Evolutionary conservation across 1,140 invertebrate genomes (phyloP).

Genomic region (Vollenhovia emeryi): DNA sequence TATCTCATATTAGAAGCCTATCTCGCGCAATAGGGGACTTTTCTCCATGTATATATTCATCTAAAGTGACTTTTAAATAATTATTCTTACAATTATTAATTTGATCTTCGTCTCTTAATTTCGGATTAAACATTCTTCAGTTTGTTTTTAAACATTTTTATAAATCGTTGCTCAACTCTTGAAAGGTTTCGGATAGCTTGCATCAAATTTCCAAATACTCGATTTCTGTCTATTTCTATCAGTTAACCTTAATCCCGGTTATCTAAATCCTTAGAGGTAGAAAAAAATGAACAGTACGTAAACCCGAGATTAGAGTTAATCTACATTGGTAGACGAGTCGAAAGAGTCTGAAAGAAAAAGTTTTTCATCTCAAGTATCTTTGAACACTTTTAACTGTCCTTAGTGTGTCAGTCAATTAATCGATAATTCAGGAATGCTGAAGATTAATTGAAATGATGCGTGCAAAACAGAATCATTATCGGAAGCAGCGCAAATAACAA

Average conservation of each 20-base stretch:
- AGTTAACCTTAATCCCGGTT: no score
- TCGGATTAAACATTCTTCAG: not conserved
- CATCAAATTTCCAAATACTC: not conserved
- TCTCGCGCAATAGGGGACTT: no score
- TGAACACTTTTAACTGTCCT: not conserved
- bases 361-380: not conserved
- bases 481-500: slow-evolving; percentile 17
- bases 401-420: not conserved
- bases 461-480: slow-evolving; percentile 19
- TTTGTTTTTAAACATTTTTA: not conserved
- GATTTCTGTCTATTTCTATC: no score
- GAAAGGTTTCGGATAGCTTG: not conserved
- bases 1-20: no score
- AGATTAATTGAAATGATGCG: not conserved
- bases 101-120: not conserved
- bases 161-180: not conserved
- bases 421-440: slow-evolving; percentile 2
- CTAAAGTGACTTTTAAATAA: not conserved
- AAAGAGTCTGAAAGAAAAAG: slow-evolving; percentile 6
- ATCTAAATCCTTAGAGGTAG: no score
- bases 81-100: not conserved
- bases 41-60: no score
- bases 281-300: no score
- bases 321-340: no score
- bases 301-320: no score